Conservation (phyloP, 1,140 invertebrate genomes). For the Sitophilus oryzae region DNA sequence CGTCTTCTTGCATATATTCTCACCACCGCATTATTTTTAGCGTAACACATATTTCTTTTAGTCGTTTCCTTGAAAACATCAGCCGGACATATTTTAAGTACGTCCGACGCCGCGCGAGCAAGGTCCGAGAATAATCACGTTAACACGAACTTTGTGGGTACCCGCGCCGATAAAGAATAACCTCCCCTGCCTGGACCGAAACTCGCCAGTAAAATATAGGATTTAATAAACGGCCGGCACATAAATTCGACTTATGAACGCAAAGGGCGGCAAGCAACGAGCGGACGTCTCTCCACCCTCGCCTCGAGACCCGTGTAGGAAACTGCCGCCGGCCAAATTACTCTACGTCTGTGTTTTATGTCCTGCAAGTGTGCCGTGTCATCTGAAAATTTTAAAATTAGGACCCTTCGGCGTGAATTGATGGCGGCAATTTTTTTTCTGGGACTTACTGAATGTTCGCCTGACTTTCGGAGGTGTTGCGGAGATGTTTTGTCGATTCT, state of each 20-base stretch:
- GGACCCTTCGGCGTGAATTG: conserved; percentile 16
- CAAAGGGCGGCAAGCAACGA: too few relatives aligned
- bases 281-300: too few relatives aligned
- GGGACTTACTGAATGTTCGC: too few relatives aligned
- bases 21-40: too few relatives aligned
- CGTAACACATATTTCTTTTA: too few relatives aligned
- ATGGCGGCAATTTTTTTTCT: conserved; percentile 17
- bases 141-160: conserved; percentile 19
- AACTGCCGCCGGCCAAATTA: conserved; percentile 21
- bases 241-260: conserved; percentile 23
- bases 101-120: too few relatives aligned
- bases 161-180: conserved; percentile 19
- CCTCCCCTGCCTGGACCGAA: conserved; percentile 13
- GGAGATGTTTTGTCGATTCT: too few relatives aligned
- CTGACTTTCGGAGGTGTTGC: too few relatives aligned
- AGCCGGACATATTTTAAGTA: too few relatives aligned
- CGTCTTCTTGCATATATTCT: too few relatives aligned
- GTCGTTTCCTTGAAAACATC: too few relatives aligned
- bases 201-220: conserved; percentile 21
- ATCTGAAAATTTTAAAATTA: conserved; percentile 26
- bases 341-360: conserved; percentile 24
- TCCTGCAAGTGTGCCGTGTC: conserved; percentile 23
- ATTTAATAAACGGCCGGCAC: conserved; percentile 23
- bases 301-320: conserved; percentile 13
- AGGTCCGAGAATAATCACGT: conserved; percentile 20